These are phyloP conservation scores for Eupithecia pulchellata DNA, from an alignment of 2,888 invertebrate species.

Conservation along the genomic window DNA sequence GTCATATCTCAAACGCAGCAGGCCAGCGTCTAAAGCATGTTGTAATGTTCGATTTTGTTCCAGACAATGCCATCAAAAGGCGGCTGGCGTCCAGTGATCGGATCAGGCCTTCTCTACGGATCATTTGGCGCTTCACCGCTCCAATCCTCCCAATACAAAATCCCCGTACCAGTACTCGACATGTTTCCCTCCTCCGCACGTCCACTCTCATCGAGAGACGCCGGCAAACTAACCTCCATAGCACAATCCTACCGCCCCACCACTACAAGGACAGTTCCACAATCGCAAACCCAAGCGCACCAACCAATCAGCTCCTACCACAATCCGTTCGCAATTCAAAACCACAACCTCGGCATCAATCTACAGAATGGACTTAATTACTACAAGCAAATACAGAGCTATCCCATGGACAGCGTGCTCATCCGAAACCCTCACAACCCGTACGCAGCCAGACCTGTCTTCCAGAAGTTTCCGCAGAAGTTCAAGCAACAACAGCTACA, in stretches of 20 bases:
- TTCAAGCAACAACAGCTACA: slow-evolving; percentile 66
- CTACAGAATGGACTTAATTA: slow-evolving; percentile 67
- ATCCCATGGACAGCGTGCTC: slow-evolving; percentile 69
- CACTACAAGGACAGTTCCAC: slow-evolving; percentile 66
- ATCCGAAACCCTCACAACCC: slow-evolving; percentile 76
- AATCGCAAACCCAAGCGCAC: slow-evolving; percentile 62
- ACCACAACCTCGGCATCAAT: slow-evolving; percentile 57
- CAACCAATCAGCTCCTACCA: slow-evolving; percentile 80
- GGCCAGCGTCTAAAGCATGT: too few species aligned
- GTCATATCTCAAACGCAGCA: too few species aligned
- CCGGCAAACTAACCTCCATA: slow-evolving; percentile 75
- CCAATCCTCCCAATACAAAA: slow-evolving; percentile 73
- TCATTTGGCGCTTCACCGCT: slow-evolving; percentile 68
- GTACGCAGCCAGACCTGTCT: slow-evolving; percentile 68
- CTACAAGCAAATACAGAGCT: slow-evolving; percentile 77
- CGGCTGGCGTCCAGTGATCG: slow-evolving; percentile 87
- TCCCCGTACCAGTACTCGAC: slow-evolving; percentile 68
- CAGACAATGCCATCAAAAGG: slow-evolving; percentile 83
- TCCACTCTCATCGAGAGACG: slow-evolving; percentile 71
- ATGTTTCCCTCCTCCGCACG: slow-evolving; percentile 73
- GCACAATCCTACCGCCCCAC: slow-evolving; percentile 81
- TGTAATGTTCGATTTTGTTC: slow-evolving; percentile 46
- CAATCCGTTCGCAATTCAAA: slow-evolving; percentile 74
- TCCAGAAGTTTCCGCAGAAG: slow-evolving; percentile 70
- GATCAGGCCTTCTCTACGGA: slow-evolving; percentile 73